A percentile compares a stretch with the other conserved stretches of the same genome.
Evolutionary conservation across 2,797 vertebrate species (phyloP).

Genomic region (Platalea minor): DNA sequence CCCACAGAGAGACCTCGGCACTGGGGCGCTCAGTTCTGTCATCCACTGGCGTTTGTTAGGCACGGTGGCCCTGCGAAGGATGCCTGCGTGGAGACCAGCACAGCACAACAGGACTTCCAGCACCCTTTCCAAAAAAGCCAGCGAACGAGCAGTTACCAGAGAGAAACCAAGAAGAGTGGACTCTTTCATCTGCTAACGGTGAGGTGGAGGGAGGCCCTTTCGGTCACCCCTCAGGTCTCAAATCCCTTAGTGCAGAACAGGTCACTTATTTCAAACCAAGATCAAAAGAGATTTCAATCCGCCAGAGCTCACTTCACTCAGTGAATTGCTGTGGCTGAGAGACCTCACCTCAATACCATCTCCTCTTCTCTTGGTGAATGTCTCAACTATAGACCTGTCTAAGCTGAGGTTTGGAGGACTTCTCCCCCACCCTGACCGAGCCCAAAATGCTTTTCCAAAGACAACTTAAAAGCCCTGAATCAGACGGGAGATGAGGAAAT

Average conservation of each 20-base stretch:
- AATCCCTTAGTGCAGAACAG: neutral
- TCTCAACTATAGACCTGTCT: neutral
- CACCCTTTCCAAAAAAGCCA: neutral
- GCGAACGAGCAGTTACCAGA: fast-evolving
- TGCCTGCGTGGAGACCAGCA: neutral
- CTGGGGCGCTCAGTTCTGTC: neutral
- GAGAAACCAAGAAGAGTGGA: neutral
- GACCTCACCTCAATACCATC: neutral
- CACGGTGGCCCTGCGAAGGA: neutral
- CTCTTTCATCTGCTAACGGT: neutral
- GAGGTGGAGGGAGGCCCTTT: neutral
- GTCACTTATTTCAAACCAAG: neutral
- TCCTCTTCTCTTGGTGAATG: neutral
- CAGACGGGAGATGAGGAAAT: neutral
- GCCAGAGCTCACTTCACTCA: neutral
- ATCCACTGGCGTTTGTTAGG: fast-evolving
- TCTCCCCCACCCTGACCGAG: neutral
- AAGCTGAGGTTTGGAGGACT: neutral
- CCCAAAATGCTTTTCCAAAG: neutral
- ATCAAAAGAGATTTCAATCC: neutral
- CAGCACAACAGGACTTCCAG: neutral
- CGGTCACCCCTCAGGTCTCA: neutral
- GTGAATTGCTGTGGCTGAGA: neutral
- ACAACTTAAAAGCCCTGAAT: neutral
- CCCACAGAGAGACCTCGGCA: neutral